Conservation (phyloP, 2,113 vertebrate species). For the Apteryx mantelli region DNA sequence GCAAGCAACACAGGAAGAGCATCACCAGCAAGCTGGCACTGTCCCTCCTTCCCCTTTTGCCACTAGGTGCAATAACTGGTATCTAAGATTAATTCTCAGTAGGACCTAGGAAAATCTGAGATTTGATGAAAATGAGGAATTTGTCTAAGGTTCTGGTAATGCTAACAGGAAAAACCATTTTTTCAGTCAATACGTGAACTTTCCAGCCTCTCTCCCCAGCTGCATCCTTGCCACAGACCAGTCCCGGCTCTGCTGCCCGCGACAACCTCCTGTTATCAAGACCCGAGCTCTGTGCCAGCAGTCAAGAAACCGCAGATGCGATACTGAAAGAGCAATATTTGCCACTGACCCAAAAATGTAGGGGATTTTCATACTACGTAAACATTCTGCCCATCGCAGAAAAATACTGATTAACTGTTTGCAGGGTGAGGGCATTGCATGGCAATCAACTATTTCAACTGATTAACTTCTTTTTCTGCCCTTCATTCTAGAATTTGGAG, state of each 20-base stretch:
- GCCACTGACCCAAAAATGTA: not conserved
- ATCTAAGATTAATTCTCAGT: not conserved
- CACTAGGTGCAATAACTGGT: not conserved
- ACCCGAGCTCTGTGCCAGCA: rapidly evolving
- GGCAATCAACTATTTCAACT: rapidly evolving
- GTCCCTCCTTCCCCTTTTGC: not conserved
- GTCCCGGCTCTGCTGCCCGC: rapidly evolving
- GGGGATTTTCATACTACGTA: not conserved
- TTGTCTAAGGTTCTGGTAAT: rapidly evolving
- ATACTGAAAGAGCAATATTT: not conserved
- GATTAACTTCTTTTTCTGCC: not conserved
- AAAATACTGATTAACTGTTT: rapidly evolving
- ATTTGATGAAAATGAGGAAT: not conserved
- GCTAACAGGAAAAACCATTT: rapidly evolving
- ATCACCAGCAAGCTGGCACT: not conserved
- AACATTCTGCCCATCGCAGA: not conserved
- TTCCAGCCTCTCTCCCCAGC: too few species aligned
- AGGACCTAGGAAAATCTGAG: not conserved
- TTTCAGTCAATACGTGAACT: rapidly evolving
- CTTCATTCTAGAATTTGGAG: not conserved
- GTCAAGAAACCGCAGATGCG: rapidly evolving
- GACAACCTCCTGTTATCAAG: too few species aligned
- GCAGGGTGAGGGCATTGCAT: rapidly evolving
- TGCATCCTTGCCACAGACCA: not conserved
- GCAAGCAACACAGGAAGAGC: rapidly evolving